Evolutionary conservation across 2,888 invertebrate genomes (phyloP).

Genomic region (Archaeoteleia sp.): DNA sequence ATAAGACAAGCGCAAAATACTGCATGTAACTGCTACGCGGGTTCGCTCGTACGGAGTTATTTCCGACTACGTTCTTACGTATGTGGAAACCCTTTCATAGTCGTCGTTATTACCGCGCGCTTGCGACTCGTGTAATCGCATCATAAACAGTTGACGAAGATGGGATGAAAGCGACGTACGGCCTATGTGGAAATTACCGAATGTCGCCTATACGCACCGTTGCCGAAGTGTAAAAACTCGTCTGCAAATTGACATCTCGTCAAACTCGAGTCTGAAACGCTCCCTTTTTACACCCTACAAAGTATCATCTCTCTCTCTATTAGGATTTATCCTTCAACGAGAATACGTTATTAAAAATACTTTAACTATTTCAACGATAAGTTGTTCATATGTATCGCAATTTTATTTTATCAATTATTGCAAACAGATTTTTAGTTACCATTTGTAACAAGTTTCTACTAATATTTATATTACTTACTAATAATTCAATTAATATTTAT

Average conservation of each 20-base stretch:
- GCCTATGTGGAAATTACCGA: slow-evolving; percentile 10
- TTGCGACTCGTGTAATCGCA: slow-evolving; percentile 46
- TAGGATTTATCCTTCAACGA: too few relatives aligned
- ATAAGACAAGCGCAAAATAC: too few relatives aligned
- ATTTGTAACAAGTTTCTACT: too few relatives aligned
- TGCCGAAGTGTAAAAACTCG: slow-evolving; percentile 35
- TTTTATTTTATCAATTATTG: too few relatives aligned
- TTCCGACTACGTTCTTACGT: slow-evolving; percentile 9
- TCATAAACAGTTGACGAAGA: slow-evolving; percentile 43
- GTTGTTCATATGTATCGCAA: too few relatives aligned
- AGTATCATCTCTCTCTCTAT: too few relatives aligned
- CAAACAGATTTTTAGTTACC: too few relatives aligned
- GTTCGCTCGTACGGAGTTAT: background rate
- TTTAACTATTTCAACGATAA: too few relatives aligned
- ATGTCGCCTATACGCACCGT: slow-evolving; percentile 4
- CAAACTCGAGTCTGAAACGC: slow-evolving; percentile 35
- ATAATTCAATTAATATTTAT: too few relatives aligned
- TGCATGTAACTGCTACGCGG: background rate
- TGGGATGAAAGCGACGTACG: slow-evolving; percentile 18
- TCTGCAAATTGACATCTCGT: slow-evolving; percentile 42
- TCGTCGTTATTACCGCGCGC: slow-evolving; percentile 12
- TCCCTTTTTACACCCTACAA: too few relatives aligned
- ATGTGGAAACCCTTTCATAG: background rate
- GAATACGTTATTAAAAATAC: too few relatives aligned
- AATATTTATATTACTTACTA: too few relatives aligned